These are phyloP conservation scores for Lichenostomus cassidix DNA, from an alignment of 2,113 vertebrate genomes.

Conservation along the genomic window DNA sequence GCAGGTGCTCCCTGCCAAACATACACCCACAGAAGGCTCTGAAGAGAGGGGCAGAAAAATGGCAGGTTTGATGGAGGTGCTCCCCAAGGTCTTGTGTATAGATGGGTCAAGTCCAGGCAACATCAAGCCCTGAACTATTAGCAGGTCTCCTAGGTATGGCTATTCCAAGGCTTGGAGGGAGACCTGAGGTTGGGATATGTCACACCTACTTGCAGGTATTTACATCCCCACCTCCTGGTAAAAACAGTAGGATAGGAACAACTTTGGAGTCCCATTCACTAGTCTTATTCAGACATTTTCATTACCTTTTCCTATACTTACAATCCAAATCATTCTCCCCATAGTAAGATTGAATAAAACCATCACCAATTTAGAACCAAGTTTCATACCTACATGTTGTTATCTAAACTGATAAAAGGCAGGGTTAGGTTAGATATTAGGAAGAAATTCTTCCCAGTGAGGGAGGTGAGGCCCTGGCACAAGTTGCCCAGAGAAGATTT, in stretches of 20 bases:
- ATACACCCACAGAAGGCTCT: too few species aligned
- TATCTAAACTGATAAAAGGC: not conserved
- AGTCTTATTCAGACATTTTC: not conserved
- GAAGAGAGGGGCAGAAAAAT: not conserved
- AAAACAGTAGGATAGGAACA: not conserved
- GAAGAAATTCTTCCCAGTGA: not conserved
- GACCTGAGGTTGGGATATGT: fast-evolving
- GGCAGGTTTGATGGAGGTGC: fast-evolving
- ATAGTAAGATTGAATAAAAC: not conserved
- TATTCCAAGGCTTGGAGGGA: not conserved
- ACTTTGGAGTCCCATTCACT: not conserved
- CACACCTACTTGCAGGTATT: not conserved
- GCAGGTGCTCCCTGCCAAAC: not conserved
- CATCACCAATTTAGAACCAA: not conserved
- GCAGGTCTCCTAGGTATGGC: not conserved
- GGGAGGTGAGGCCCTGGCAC: fast-evolving
- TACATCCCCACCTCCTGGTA: not conserved
- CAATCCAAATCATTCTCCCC: not conserved
- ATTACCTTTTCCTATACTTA: not conserved
- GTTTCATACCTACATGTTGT: not conserved
- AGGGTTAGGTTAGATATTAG: not conserved
- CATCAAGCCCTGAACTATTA: not conserved
- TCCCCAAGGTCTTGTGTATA: not conserved
- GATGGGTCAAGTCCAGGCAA: not conserved
- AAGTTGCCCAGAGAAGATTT: fast-evolving